A percentile compares a stretch with the other conserved stretches of the same genome.
Evolutionary conservation across 2,888 invertebrate species (phyloP).

Genomic region (Pantelozetes paolii): DNA sequence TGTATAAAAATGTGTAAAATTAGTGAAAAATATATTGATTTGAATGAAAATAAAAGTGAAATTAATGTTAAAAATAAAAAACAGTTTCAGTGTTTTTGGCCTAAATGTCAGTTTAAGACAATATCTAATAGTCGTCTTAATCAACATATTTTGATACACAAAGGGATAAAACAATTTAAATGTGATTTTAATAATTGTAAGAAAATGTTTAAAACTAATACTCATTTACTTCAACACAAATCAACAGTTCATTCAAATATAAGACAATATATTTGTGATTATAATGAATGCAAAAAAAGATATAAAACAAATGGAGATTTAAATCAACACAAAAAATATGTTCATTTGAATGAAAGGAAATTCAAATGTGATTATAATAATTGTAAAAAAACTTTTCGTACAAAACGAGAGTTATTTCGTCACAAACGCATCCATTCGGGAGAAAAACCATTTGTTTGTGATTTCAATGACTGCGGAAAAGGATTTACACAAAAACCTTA

Average conservation of each 20-base stretch:
- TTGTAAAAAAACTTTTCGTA: not conserved
- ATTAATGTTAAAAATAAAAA: not conserved
- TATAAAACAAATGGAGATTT: not conserved
- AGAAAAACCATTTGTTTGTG: slow-evolving; percentile 5
- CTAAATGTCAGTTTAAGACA: too few species aligned
- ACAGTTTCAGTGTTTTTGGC: too few species aligned
- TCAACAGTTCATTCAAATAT: not conserved
- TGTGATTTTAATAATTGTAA: not conserved
- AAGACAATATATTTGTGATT: not conserved
- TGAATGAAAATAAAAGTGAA: too few species aligned
- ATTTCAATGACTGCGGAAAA: not conserved
- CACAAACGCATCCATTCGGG: slow-evolving; percentile 2
- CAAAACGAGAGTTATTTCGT: not conserved
- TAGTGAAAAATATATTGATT: too few species aligned
- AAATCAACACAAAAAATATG: not conserved
- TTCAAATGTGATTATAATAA: not conserved
- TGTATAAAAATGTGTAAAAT: too few species aligned
- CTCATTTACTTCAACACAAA: not conserved
- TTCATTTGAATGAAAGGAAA: not conserved
- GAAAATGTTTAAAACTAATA: not conserved
- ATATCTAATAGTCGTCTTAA: too few species aligned
- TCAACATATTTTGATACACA: too few species aligned
- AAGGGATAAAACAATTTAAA: too few species aligned
- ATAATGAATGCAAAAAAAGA: not conserved
- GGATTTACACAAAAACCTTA: not conserved